Conservation (phyloP, 2,888 invertebrate species). For the Slavum lentiscoides region DNA sequence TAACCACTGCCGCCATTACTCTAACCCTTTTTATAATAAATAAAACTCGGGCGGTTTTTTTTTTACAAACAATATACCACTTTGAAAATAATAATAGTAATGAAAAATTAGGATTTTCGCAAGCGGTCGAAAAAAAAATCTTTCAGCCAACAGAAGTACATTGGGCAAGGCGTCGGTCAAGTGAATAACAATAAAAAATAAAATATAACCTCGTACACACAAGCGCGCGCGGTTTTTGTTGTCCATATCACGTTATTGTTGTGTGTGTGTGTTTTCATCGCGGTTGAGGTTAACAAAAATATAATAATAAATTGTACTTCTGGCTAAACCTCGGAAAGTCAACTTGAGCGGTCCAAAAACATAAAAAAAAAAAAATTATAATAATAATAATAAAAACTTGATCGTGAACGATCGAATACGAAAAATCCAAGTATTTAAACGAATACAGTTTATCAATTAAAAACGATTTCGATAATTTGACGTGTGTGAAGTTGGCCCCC, state of each 20-base stretch:
- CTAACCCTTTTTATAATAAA: conserved; percentile 7
- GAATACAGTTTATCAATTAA: no score
- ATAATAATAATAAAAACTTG: no score
- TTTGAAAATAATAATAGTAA: conserved; percentile 21
- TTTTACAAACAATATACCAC: conserved; percentile 13
- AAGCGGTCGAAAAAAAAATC: conserved; percentile 23
- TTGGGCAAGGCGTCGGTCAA: conserved; percentile 5
- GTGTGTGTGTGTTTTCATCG: conserved; percentile 11
- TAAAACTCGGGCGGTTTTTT: conserved; percentile 2
- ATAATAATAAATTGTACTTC: neutral
- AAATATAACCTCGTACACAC: neutral
- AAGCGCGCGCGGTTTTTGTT: conserved; percentile 13
- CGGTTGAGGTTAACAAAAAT: neutral
- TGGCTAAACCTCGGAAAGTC: conserved; percentile 1
- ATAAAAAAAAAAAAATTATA: neutral
- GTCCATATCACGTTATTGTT: conserved; percentile 21
- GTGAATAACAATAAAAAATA: conserved; percentile 24
- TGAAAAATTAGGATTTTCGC: conserved; percentile 26
- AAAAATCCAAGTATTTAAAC: no score
- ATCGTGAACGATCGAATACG: no score
- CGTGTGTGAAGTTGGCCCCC: no score
- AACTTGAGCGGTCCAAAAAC: neutral
- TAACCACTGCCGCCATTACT: conserved; percentile 22
- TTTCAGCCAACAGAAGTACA: neutral
- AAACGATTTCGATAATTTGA: no score